phyloP scores from a whole-genome alignment of 2,797 vertebrate genomes.

The Molothrus aeneus region DNA sequence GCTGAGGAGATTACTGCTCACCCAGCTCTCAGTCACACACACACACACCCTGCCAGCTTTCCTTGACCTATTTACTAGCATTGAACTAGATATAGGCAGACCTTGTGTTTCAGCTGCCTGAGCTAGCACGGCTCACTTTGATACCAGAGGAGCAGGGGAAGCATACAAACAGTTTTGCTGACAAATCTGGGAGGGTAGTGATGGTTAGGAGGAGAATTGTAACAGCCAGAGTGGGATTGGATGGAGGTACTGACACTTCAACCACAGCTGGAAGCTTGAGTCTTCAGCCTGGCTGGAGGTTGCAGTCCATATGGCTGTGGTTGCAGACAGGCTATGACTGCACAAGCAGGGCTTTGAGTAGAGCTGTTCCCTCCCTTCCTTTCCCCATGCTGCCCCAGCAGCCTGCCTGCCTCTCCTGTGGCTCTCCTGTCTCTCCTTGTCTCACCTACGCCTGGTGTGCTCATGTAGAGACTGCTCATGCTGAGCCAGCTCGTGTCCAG shows the following conservation, averaged over 20 bases:
- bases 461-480: not conserved
- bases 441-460: not conserved
- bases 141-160: not conserved
- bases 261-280: not conserved
- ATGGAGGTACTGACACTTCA: not conserved
- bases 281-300: not conserved
- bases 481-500: accelerated
- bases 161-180: not conserved
- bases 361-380: not conserved
- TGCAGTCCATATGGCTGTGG: not conserved
- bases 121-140: accelerated
- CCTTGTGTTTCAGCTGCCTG: not conserved
- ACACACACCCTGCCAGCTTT: not conserved
- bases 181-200: not conserved
- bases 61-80: constrained; percentile 20
- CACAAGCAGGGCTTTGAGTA: not conserved
- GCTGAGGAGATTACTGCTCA: not conserved
- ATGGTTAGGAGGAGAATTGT: not conserved
- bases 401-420: not conserved
- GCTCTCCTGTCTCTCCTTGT: not conserved
- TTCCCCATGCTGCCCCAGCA: not conserved
- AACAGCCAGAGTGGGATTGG: not conserved
- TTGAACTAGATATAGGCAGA: not conserved
- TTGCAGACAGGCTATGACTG: not conserved
- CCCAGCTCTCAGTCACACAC: not conserved